A percentile compares a stretch with the other conserved stretches of the same genome.
These are phyloP conservation scores for Cryptotermes secundus DNA, from an alignment of 1,140 invertebrate species.

Conservation along the genomic window DNA sequence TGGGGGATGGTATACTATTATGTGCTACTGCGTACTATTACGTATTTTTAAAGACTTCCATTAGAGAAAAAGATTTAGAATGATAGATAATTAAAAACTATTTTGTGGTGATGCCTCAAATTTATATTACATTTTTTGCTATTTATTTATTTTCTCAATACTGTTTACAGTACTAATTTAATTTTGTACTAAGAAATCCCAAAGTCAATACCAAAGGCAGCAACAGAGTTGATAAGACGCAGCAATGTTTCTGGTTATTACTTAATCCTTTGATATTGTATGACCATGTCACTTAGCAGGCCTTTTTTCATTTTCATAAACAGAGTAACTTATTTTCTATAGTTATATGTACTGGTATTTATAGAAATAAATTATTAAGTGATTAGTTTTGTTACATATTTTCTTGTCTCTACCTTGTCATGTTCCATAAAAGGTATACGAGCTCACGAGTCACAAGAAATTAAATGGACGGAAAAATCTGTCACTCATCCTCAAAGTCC, in stretches of 20 bases:
- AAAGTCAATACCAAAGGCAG: slow-evolving; percentile 16
- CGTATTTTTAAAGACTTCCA: slow-evolving; percentile 14
- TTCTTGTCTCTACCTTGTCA: background rate
- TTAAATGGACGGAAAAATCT: too few species aligned
- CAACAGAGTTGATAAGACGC: background rate
- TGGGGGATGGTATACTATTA: slow-evolving; percentile 5
- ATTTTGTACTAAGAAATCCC: slow-evolving; percentile 20
- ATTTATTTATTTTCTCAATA: slow-evolving; percentile 13
- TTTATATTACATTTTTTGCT: slow-evolving; percentile 10
- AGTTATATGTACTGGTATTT: slow-evolving; percentile 26
- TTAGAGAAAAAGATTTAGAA: background rate
- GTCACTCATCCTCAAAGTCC: too few species aligned
- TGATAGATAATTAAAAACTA: background rate
- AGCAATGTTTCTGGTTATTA: background rate
- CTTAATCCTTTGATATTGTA: slow-evolving; percentile 17
- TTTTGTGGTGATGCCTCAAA: slow-evolving; percentile 1
- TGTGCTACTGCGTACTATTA: background rate
- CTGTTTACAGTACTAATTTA: background rate
- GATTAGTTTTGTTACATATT: background rate
- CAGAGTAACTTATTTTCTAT: slow-evolving; percentile 30
- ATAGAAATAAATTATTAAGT: slow-evolving; percentile 21
- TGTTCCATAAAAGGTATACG: background rate
- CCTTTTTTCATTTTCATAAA: slow-evolving; percentile 24
- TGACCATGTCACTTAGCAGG: slow-evolving; percentile 13
- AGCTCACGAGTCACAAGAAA: too few species aligned